phyloP scores from a whole-genome alignment of 2,797 vertebrate genomes.

The Gambelia wislizenii region DNA sequence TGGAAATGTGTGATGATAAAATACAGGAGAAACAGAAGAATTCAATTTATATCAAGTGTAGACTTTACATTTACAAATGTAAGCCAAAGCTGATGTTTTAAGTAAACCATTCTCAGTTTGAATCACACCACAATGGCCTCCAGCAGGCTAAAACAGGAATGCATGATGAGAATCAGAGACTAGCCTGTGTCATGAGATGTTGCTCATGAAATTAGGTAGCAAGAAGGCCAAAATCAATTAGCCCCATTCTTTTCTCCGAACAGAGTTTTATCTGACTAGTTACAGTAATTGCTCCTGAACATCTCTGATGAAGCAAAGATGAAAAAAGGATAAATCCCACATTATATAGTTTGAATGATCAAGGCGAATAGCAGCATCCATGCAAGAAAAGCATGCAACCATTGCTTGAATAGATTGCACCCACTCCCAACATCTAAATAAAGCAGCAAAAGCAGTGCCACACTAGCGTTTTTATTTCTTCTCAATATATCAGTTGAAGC shows the following conservation, averaged over 20 bases:
- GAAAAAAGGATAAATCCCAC: background rate
- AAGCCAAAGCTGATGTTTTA: background rate
- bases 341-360: conserved; percentile 27
- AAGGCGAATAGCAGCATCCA: conserved; percentile 56
- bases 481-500: conserved; percentile 37
- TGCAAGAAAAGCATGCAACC: conserved; percentile 67
- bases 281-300: background rate
- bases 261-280: background rate
- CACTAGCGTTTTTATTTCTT: background rate
- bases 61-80: background rate
- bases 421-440: background rate
- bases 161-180: background rate
- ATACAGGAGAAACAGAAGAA: background rate
- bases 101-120: background rate
- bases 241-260: background rate
- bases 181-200: background rate
- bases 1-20: background rate
- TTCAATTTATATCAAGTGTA: background rate
- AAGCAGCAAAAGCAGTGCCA: conserved; percentile 35
- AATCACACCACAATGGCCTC: background rate
- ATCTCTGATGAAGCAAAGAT: conserved; percentile 24
- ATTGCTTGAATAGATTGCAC: conserved; percentile 16
- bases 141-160: background rate
- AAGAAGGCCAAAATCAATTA: background rate
- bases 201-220: background rate